A percentile compares a stretch with the other conserved stretches of the same genome.
Conservation (phyloP, 2,113 vertebrate genomes). For the Thunnus maccoyii region DNA sequence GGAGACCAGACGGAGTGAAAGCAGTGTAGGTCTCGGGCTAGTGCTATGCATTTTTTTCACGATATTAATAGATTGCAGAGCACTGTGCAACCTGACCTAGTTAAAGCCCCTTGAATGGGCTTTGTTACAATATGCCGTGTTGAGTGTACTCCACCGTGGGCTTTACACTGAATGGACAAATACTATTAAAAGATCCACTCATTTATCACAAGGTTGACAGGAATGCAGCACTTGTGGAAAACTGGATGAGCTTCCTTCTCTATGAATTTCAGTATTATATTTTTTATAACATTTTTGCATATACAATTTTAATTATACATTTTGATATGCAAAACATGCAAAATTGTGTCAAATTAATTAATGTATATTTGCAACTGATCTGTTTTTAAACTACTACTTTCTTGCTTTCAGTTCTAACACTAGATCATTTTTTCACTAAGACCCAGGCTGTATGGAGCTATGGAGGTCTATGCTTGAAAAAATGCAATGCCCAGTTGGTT, state of each 20-base stretch:
- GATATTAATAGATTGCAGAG: constrained; percentile 70
- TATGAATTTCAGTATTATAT: background rate
- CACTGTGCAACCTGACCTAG: constrained; percentile 69
- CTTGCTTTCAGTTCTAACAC: too few relatives aligned
- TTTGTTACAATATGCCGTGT: constrained; percentile 22
- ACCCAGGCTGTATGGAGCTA: background rate
- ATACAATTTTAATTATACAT: background rate
- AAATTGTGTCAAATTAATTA: too few relatives aligned
- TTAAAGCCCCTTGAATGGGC: constrained; percentile 68
- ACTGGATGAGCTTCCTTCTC: background rate
- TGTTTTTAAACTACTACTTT: too few relatives aligned
- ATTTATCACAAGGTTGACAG: constrained; percentile 18
- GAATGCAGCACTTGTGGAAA: background rate
- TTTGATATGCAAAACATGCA: background rate
- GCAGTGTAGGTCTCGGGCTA: constrained; percentile 45
- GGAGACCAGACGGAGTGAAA: constrained; percentile 45
- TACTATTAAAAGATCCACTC: background rate
- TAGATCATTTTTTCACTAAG: background rate
- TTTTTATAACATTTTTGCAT: background rate
- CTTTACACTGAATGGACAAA: constrained; percentile 23
- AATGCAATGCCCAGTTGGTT: background rate
- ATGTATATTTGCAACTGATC: too few relatives aligned
- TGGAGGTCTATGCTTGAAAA: background rate
- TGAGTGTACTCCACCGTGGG: constrained; percentile 19
- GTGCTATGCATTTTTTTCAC: constrained; percentile 59